Percentiles rank a stretch among this genome's conserved stretches.
Conservation (phyloP, 2,888 invertebrate species). For the Yponomeuta sedellus region DNA sequence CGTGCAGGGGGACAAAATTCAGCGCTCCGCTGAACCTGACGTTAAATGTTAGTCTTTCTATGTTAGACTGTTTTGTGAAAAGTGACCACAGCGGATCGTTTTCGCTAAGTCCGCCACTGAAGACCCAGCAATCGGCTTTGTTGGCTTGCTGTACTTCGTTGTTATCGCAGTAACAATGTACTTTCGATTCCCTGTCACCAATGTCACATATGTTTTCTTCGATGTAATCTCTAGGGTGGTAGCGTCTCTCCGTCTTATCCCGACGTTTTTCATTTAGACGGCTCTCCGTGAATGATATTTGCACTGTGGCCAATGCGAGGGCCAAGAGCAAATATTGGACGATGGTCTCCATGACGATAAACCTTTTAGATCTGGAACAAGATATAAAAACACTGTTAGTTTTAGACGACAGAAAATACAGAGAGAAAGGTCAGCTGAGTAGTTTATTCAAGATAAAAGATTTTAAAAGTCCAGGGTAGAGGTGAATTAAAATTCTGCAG, state of each 20-base stretch:
- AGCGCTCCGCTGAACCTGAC: conserved; percentile 82
- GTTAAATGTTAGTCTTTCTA: conserved; percentile 82
- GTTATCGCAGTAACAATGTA: conserved; percentile 82
- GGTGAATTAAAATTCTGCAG: background rate
- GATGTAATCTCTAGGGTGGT: conserved; percentile 47
- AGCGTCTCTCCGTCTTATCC: conserved; percentile 66
- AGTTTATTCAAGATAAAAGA: too few relatives aligned
- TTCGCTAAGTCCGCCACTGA: conserved; percentile 80
- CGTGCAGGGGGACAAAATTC: conserved; percentile 81
- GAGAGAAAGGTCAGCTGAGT: background rate
- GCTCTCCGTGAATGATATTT: conserved; percentile 72
- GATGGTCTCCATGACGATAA: conserved; percentile 58
- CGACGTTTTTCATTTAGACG: conserved; percentile 73
- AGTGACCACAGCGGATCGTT: conserved; percentile 80
- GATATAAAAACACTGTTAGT: conserved; percentile 27
- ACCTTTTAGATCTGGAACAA: conserved; percentile 58
- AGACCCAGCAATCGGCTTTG: conserved; percentile 87
- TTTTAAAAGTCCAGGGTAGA: background rate
- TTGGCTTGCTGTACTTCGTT: conserved; percentile 76
- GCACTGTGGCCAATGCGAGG: conserved; percentile 69
- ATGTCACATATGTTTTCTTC: conserved; percentile 78
- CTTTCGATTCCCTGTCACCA: conserved; percentile 70
- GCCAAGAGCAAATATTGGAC: conserved; percentile 71
- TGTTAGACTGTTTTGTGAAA: conserved; percentile 82
- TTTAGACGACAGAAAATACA: background rate